phyloP scores from a whole-genome alignment of 2,888 invertebrate species.

The Melanophora roralis region DNA sequence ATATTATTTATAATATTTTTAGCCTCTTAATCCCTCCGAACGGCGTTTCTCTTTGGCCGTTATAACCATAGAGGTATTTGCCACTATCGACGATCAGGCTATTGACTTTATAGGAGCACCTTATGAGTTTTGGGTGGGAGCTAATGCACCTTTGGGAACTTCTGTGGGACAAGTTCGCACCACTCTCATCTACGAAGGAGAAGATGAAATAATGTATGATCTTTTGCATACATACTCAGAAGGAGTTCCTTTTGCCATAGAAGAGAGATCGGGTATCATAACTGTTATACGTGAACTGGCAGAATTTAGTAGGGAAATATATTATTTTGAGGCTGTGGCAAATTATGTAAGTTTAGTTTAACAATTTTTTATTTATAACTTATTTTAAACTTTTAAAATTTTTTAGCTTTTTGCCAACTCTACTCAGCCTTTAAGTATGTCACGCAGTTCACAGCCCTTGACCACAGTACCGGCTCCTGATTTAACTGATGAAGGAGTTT shows the following conservation, averaged over 20 bases:
- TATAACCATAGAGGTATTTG: conserved; percentile 87
- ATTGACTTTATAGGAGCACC: conserved; percentile 91
- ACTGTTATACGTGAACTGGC: conserved; percentile 87
- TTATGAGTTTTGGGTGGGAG: conserved; percentile 93
- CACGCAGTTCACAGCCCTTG: conserved; percentile 69
- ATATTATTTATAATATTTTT: background rate
- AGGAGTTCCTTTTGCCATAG: conserved; percentile 95
- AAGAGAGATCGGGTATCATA: conserved; percentile 91
- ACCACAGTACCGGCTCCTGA: conserved; percentile 71
- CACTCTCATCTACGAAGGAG: conserved; percentile 83
- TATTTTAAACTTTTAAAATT: background rate
- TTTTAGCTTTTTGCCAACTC: conserved; percentile 73
- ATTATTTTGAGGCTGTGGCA: conserved; percentile 90
- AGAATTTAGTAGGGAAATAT: conserved; percentile 83
- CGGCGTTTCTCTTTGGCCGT: conserved; percentile 88
- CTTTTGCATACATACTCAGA: conserved; percentile 90
- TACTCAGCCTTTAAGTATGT: conserved; percentile 67
- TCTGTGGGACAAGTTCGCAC: conserved; percentile 91
- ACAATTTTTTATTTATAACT: background rate
- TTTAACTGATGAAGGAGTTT: conserved; percentile 80
- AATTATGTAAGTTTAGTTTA: conserved; percentile 75
- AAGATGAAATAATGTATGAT: conserved; percentile 84
- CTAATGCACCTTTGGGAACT: conserved; percentile 89
- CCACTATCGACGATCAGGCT: conserved; percentile 77
- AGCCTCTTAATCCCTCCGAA: conserved; percentile 90